Conservation (phyloP, 2,888 invertebrate species). For the Dicyrtoma fusca region DNA sequence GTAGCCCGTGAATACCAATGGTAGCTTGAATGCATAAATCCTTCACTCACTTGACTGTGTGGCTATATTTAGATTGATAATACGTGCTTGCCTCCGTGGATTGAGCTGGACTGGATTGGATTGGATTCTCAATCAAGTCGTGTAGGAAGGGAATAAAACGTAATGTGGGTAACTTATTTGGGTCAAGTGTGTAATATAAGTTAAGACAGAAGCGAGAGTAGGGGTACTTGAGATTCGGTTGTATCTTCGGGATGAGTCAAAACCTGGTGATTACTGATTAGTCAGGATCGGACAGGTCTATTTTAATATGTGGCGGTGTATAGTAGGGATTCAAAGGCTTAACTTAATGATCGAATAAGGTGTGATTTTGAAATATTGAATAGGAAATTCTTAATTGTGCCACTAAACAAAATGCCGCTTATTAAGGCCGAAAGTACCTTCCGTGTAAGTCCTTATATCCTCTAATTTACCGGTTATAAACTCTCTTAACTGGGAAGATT, state of each 20-base stretch:
- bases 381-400: slow-evolving; percentile 27
- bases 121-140: too few relatives aligned
- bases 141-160: neutral
- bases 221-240: neutral
- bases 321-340: slow-evolving; percentile 13
- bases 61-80: neutral
- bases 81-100: too few relatives aligned
- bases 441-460: too few relatives aligned
- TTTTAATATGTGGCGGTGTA: neutral
- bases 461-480: too few relatives aligned
- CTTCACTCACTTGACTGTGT: neutral
- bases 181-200: neutral
- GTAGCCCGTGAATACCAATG: too few relatives aligned
- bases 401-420: too few relatives aligned
- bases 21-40: neutral
- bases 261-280: slow-evolving; percentile 7
- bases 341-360: slow-evolving; percentile 11
- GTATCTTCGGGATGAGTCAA: neutral
- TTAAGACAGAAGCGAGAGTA: neutral
- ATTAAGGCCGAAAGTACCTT: too few relatives aligned
- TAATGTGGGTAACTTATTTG: neutral
- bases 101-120: too few relatives aligned
- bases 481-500: too few relatives aligned
- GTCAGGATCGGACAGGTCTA: slow-evolving; percentile 1
- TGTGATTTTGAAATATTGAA: slow-evolving; percentile 35